Evolutionary conservation across 2,113 vertebrate species (phyloP).

Genomic region (Antechinus stuartii): DNA sequence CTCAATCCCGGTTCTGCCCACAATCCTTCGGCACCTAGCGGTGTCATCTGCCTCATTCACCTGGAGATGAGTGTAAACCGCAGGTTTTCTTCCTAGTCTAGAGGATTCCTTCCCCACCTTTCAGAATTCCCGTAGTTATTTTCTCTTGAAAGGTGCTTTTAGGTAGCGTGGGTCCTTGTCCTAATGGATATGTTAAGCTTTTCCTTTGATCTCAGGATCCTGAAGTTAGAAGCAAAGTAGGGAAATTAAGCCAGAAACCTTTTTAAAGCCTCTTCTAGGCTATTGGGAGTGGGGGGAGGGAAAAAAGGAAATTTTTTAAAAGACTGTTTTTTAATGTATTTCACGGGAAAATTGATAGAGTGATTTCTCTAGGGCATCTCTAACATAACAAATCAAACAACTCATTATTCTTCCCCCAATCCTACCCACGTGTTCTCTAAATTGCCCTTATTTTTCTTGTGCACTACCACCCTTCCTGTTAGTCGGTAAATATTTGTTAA

Average conservation of each 20-base stretch:
- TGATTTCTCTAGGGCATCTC: neutral
- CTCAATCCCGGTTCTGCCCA: neutral
- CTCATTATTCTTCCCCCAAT: neutral
- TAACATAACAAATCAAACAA: neutral
- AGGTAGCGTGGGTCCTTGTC: rapidly evolving
- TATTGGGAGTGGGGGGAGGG: too few relatives aligned
- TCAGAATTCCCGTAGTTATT: neutral
- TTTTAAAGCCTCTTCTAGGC: neutral
- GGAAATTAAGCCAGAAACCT: neutral
- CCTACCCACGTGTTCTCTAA: neutral
- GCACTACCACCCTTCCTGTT: neutral
- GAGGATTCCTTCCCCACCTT: neutral
- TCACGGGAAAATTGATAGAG: neutral
- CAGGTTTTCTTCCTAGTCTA: neutral
- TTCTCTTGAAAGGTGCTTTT: neutral
- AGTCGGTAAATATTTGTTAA: neutral
- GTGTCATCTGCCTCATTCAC: neutral
- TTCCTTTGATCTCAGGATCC: neutral
- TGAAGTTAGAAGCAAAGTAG: neutral
- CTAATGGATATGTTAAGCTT: slow-evolving; percentile 52
- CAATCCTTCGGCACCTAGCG: neutral
- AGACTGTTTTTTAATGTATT: neutral
- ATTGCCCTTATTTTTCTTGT: neutral
- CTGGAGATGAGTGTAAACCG: neutral
- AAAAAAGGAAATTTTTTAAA: neutral